phyloP scores from a whole-genome alignment of 1,140 invertebrate species.

The Apis laboriosa region DNA sequence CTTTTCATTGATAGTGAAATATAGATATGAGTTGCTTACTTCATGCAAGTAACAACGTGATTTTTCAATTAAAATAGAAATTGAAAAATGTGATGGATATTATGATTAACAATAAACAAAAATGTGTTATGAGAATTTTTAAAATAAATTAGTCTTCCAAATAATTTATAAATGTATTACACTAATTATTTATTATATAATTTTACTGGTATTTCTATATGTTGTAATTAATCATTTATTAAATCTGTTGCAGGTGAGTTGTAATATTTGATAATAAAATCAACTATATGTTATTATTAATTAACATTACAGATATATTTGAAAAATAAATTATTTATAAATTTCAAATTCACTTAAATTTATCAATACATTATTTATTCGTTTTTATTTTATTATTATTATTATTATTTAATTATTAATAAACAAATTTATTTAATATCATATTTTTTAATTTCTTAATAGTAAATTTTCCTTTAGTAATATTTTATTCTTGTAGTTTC shows the following conservation, averaged over 20 bases:
- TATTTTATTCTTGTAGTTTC: neutral
- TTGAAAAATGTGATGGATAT: constrained; percentile 11
- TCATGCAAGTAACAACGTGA: constrained; percentile 34
- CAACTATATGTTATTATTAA: neutral
- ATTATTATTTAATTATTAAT: constrained; percentile 9
- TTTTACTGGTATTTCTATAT: constrained; percentile 16
- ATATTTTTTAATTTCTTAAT: neutral
- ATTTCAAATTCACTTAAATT: neutral
- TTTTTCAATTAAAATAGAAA: constrained; percentile 22
- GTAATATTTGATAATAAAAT: neutral
- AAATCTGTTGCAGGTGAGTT: constrained; percentile 23
- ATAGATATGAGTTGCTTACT: neutral
- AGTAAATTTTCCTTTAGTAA: neutral
- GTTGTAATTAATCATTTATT: constrained; percentile 32
- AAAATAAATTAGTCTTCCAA: constrained; percentile 44
- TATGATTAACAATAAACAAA: constrained; percentile 23
- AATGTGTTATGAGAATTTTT: neutral
- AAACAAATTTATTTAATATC: neutral
- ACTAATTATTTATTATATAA: constrained; percentile 27
- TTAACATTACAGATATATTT: neutral
- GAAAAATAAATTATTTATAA: neutral
- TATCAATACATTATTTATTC: neutral
- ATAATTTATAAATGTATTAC: constrained; percentile 41
- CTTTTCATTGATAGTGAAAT: neutral
- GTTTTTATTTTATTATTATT: neutral